These are phyloP conservation scores for Aculops lycopersici DNA, from an alignment of 1,140 invertebrate species.

Conservation along the genomic window DNA sequence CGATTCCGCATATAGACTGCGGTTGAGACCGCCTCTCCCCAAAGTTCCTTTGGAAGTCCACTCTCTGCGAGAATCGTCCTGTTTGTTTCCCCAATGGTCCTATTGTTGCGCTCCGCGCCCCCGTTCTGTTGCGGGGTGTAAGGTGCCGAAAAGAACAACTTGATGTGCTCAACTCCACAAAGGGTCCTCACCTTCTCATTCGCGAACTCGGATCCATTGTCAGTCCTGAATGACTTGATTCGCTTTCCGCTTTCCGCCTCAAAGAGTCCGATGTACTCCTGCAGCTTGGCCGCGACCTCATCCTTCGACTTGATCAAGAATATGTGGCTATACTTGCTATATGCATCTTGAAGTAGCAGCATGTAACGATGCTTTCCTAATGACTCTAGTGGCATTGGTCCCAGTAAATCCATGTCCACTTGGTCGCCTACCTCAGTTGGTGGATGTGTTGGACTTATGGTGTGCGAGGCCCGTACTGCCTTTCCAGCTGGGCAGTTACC, in stretches of 20 bases:
- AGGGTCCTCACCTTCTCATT: not conserved
- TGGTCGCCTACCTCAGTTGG: not conserved
- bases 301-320: constrained; percentile 1
- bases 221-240: not conserved
- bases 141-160: not conserved
- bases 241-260: not conserved
- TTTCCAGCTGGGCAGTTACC: not conserved
- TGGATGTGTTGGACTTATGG: not conserved
- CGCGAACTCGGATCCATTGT: not conserved
- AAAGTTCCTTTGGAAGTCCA: not conserved
- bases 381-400: not conserved
- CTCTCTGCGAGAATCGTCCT: not conserved
- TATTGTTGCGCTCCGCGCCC: not conserved
- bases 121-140: constrained; percentile 2
- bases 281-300: not conserved
- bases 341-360: not conserved
- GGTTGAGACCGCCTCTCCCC: not conserved
- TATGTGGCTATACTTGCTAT: not conserved
- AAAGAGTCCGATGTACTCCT: not conserved
- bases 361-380: not conserved
- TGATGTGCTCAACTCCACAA: not conserved
- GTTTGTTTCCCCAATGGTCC: not conserved
- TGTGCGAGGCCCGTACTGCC: not conserved
- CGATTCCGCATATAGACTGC: not conserved
- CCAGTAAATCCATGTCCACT: not conserved